A percentile compares a stretch with the other conserved stretches of the same genome.
Conservation (phyloP, 2,797 vertebrate genomes). For the Mallotus villosus region DNA sequence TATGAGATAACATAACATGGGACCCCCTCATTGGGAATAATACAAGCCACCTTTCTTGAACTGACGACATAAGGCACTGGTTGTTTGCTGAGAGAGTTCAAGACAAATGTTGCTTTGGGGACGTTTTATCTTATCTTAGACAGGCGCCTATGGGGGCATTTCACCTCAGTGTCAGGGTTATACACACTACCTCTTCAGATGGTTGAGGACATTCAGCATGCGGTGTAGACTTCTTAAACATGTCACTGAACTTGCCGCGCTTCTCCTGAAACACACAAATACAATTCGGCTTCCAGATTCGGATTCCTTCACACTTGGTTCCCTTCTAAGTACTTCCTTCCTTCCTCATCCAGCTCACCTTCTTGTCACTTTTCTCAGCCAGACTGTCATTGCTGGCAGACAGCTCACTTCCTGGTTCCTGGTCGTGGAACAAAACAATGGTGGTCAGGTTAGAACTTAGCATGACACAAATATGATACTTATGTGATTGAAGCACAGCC, state of each 20-base stretch:
- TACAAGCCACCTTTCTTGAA: not conserved
- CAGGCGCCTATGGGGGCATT: no score
- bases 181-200: not conserved
- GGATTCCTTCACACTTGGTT: no score
- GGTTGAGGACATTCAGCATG: conserved; percentile 12
- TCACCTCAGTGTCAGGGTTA: not conserved
- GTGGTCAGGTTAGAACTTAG: no score
- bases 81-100: no score
- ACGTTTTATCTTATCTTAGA: no score
- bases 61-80: not conserved
- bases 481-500: no score
- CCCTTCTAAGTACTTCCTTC: no score
- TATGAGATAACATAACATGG: not conserved
- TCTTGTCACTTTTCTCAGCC: conserved; percentile 15
- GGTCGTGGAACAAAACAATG: no score
- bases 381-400: conserved; percentile 55
- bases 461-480: no score
- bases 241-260: conserved; percentile 49
- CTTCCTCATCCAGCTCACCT: not conserved
- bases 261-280: conserved; percentile 47
- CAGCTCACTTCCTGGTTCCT: not conserved
- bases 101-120: no score
- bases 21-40: not conserved
- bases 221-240: conserved; percentile 56
- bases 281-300: no score